Base-by-base conservation (phyloP, 2,113 vertebrate species). In the Mola mola region DNA sequence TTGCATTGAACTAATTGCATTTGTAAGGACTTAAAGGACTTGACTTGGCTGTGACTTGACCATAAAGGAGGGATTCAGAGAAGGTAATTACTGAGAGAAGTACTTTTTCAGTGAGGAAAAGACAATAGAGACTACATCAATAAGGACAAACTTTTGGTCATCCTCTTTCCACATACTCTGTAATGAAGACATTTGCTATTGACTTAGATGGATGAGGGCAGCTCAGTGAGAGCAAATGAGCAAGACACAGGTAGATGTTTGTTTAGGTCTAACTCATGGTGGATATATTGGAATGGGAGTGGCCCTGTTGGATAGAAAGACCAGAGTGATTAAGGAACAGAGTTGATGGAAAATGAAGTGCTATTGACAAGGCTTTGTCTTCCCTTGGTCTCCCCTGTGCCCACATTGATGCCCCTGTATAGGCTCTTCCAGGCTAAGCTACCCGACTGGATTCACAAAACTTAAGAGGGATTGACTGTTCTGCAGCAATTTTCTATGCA, bases 291-390 rank as follows among this genome's bases (percentile, higher is more conserved):
- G 86, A 86, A 80, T 79, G 64, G 63, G 81, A 79, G 79, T 68
- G 75, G 60, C 75, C 20, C 52, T 50, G 75, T 88, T 69, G 67
- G 82, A 76, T 47, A 79, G 71, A 75, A 69, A 83, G 73, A 83
- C 79, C 63, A n/a, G 72, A 76, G 83, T 91, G 88, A 91, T 92
- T 92, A 91, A 91, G 79, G 87, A 89, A 87, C 76, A 85, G 81
- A 81, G 82, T 81, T 92, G 89, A 92, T 91, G 87, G 87, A 90
- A 88, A 89, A 81, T 79, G 34, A 76, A 83, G 77, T 67, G 58
- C 61, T 90, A 91, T 92, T 87, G 90, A 90, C 88, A 80, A 73
- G 88, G 69, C 84, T 90, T 91, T 91, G 88, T 91, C 82, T 86
- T 82, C 36, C 41, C 53, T 61, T 28, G 48, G 62, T 65, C 73